Conservation (phyloP, 2,797 vertebrate species). For the Mastacembelus armatus region DNA sequence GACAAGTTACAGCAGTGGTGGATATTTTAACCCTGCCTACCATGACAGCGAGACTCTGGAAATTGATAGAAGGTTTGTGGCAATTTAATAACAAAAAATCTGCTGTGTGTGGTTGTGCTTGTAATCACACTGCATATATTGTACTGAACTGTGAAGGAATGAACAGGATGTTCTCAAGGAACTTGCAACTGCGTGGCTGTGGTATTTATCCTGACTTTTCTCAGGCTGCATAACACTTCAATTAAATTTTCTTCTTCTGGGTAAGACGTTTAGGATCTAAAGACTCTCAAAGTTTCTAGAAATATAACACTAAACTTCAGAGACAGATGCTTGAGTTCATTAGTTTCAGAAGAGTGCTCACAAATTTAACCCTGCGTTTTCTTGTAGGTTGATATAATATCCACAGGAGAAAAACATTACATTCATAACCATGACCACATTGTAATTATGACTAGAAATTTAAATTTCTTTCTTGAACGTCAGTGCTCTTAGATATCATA, state of each 20-base stretch:
- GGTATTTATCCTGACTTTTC: not conserved
- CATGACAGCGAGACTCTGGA: slow-evolving; percentile 86
- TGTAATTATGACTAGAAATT: not conserved
- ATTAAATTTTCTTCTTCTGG: not conserved
- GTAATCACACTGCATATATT: not conserved
- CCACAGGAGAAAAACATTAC: not conserved
- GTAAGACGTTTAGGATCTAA: not conserved
- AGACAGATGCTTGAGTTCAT: not conserved
- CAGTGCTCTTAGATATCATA: not conserved
- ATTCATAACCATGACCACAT: not conserved
- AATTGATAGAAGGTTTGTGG: slow-evolving; percentile 84
- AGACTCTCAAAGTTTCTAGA: not conserved
- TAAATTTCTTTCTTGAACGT: not conserved
- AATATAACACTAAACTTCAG: not conserved
- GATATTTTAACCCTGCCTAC: slow-evolving; percentile 80
- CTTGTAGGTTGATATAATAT: not conserved
- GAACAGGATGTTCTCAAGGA: slow-evolving; percentile 14
- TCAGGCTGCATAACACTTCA: not conserved
- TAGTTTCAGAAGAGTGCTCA: not conserved
- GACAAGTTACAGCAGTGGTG: slow-evolving; percentile 69
- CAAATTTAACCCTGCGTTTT: slow-evolving; percentile 3
- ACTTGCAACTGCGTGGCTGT: not conserved
- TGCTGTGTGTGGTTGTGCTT: not conserved
- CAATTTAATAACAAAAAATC: not conserved
- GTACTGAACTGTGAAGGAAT: not conserved